A percentile compares a stretch with the other conserved stretches of the same genome.
Conservation (phyloP, 2,113 vertebrate species). For the Anhinga rufa region DNA sequence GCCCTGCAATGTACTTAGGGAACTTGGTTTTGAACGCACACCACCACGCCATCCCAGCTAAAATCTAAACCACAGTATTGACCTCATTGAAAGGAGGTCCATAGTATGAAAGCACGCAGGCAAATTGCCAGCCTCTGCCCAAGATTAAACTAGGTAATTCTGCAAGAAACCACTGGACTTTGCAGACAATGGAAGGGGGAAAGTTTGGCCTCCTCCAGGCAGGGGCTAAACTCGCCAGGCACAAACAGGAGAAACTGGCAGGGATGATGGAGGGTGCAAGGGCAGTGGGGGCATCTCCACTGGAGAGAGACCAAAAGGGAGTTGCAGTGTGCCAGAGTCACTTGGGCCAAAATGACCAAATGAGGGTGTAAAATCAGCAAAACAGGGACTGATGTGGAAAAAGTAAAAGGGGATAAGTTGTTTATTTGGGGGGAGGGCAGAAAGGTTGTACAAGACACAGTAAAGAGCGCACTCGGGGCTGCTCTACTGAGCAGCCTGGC, state of each 20-base stretch:
- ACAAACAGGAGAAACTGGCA: accelerated
- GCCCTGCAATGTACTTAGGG: not conserved
- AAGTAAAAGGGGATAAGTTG: not conserved
- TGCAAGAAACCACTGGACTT: not conserved
- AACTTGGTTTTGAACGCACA: not conserved
- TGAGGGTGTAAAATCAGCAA: not conserved
- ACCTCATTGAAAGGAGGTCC: not conserved
- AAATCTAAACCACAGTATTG: accelerated
- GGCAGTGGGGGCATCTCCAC: not conserved
- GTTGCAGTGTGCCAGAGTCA: accelerated
- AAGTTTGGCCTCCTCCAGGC: not conserved
- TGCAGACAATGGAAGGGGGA: not conserved
- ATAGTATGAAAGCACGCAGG: not conserved
- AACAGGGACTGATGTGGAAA: not conserved
- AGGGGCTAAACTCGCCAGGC: not conserved
- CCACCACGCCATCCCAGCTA: not conserved
- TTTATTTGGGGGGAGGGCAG: too few relatives aligned
- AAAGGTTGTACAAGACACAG: not conserved
- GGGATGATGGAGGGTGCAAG: not conserved
- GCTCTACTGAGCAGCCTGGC: not conserved
- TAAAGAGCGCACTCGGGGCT: accelerated
- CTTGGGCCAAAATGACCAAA: not conserved
- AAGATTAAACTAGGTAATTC: not conserved
- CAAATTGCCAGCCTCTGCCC: too few relatives aligned
- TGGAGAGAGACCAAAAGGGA: not conserved